Evolutionary conservation across 2,888 invertebrate genomes (phyloP).

Genomic region (Macrosoma leucophasiata): DNA sequence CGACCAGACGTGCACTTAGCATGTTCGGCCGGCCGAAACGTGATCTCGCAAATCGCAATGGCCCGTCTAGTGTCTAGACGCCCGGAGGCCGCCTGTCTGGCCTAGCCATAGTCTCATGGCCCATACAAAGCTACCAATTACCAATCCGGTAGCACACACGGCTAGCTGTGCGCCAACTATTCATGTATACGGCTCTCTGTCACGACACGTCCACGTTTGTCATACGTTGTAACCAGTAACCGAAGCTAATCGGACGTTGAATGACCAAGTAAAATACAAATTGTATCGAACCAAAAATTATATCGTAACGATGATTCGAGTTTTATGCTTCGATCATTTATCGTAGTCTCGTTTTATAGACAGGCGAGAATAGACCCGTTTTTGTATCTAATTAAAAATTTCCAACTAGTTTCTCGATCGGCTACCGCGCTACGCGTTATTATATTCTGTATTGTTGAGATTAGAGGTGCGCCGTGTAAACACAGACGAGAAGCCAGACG

Average conservation of each 20-base stretch:
- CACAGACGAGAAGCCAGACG: constrained; percentile 45
- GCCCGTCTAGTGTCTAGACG: constrained; percentile 54
- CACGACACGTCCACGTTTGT: too few relatives aligned
- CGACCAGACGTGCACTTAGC: constrained; percentile 66
- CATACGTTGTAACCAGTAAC: too few relatives aligned
- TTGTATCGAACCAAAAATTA: too few relatives aligned
- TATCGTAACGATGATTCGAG: too few relatives aligned
- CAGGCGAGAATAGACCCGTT: constrained; percentile 15
- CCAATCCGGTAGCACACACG: constrained; percentile 30
- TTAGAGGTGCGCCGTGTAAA: constrained; percentile 35
- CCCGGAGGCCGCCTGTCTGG: constrained; percentile 54
- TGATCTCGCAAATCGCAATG: constrained; percentile 62
- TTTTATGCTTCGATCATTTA: too few relatives aligned
- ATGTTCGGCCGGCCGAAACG: constrained; percentile 66
- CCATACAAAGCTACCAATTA: constrained; percentile 58
- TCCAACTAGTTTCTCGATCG: constrained; percentile 23
- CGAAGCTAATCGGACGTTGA: too few relatives aligned
- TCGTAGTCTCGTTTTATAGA: too few relatives aligned
- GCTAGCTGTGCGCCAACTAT: background rate
- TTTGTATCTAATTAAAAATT: constrained; percentile 21
- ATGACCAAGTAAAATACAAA: too few relatives aligned
- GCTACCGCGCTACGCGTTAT: constrained; percentile 48
- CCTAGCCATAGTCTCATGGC: constrained; percentile 42
- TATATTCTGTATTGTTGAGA: constrained; percentile 29
- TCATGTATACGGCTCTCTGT: too few relatives aligned